Percentiles rank a stretch among this genome's conserved stretches.
Evolutionary conservation across 1,140 invertebrate genomes (phyloP).

Genomic region (Chymomyza costata): DNA sequence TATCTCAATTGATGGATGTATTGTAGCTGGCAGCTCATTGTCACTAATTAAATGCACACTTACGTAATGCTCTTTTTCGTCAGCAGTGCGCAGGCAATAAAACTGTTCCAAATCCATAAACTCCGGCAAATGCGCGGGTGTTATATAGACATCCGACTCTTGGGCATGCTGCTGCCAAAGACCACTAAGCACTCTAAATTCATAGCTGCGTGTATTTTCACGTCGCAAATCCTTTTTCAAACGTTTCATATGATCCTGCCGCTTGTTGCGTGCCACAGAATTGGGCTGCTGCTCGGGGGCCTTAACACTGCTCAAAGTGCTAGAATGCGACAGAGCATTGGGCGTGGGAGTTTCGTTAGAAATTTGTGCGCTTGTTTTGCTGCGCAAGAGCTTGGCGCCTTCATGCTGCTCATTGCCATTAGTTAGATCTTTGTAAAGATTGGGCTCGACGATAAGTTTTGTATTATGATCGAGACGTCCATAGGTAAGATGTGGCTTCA

Average conservation of each 20-base stretch:
- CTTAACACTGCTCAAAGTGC: slow-evolving; percentile 53
- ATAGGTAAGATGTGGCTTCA: slow-evolving; percentile 60
- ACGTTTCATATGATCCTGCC: slow-evolving; percentile 62
- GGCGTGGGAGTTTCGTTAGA: slow-evolving; percentile 19
- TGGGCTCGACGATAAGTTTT: slow-evolving; percentile 66
- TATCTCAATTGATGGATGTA: slow-evolving; percentile 64
- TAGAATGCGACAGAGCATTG: slow-evolving; percentile 34
- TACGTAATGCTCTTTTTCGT: slow-evolving; percentile 70
- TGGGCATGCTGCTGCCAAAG: slow-evolving; percentile 61
- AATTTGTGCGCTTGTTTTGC: slow-evolving; percentile 55
- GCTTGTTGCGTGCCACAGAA: slow-evolving; percentile 36
- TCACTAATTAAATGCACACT: slow-evolving; percentile 46
- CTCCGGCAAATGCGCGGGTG: slow-evolving; percentile 55
- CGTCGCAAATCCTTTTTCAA: slow-evolving; percentile 59
- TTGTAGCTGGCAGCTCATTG: slow-evolving; percentile 41
- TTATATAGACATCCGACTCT: slow-evolving; percentile 70
- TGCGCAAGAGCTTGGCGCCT: slow-evolving; percentile 40
- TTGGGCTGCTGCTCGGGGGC: slow-evolving; percentile 33
- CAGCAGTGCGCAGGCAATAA: slow-evolving; percentile 54
- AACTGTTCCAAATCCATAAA: slow-evolving; percentile 63
- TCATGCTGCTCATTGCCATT: slow-evolving; percentile 37
- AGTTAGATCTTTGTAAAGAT: slow-evolving; percentile 53
- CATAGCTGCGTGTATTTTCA: slow-evolving; percentile 54
- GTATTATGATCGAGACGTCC: slow-evolving; percentile 72
- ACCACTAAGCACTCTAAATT: slow-evolving; percentile 64